A percentile compares a stretch with the other conserved stretches of the same genome.
These are phyloP conservation scores for Cliona cf. orientalis DNA, from an alignment of 37 sponge, comb jelly and placozoan species.

Conservation along the genomic window DNA sequence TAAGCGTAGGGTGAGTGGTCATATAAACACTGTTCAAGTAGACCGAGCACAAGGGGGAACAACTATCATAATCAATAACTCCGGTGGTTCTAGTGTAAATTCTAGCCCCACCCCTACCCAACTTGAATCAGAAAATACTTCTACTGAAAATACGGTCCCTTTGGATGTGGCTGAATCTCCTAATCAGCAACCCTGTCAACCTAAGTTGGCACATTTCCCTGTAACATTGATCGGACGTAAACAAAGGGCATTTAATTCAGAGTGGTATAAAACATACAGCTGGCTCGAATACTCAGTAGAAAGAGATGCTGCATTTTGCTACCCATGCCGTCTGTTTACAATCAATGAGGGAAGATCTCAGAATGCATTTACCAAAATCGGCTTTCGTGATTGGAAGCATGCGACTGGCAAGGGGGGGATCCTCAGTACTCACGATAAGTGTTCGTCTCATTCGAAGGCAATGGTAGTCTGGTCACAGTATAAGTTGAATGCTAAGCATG, in stretches of 20 bases:
- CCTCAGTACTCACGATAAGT: slow-evolving; percentile 10
- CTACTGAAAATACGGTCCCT: background rate
- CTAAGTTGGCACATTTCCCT: slow-evolving; percentile 5
- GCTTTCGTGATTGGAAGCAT: slow-evolving; percentile 37
- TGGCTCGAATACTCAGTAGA: slow-evolving; percentile 42
- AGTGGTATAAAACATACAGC: slow-evolving; percentile 25
- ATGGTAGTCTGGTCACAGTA: slow-evolving; percentile 13
- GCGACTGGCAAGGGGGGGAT: slow-evolving; percentile 43
- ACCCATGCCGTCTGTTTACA: slow-evolving; percentile 38
- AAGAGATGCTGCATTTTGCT: slow-evolving; percentile 43
- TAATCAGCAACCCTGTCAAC: slow-evolving; percentile 5
- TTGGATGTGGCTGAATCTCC: slow-evolving; percentile 2
- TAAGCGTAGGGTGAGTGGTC: background rate
- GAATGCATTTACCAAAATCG: slow-evolving; percentile 9
- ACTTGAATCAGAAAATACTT: background rate
- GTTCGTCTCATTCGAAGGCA: slow-evolving; percentile 8
- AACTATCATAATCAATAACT: background rate
- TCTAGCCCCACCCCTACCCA: background rate
- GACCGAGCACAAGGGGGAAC: background rate
- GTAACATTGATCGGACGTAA: slow-evolving; percentile 7
- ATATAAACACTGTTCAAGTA: background rate
- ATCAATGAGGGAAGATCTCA: background rate
- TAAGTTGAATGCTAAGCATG: background rate
- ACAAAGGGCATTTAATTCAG: background rate
- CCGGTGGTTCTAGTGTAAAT: background rate